Evolutionary conservation across 2,113 vertebrate species (phyloP).

Genomic region (Sakesphorus luctuosus): DNA sequence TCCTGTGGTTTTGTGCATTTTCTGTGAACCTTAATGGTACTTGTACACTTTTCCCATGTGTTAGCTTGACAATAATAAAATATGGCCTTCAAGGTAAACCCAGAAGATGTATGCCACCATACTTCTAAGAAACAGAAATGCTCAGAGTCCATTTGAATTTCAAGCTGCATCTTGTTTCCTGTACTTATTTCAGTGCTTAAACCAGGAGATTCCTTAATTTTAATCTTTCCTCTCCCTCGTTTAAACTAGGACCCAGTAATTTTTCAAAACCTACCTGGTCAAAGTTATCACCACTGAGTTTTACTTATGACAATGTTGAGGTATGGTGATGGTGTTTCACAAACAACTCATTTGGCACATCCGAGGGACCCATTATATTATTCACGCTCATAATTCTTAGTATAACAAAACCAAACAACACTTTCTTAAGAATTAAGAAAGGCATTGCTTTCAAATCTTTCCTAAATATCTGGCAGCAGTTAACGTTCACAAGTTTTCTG

Average conservation of each 20-base stretch:
- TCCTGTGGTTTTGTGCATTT: neutral
- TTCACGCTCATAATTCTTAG: neutral
- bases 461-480: neutral
- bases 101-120: neutral
- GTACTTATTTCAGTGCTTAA: neutral
- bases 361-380: neutral
- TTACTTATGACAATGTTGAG: neutral
- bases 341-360: neutral
- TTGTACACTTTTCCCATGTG: fast-evolving
- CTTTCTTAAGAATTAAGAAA: neutral
- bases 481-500: neutral
- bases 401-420: neutral
- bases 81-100: neutral
- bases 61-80: neutral
- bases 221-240: neutral
- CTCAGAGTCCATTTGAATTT: neutral
- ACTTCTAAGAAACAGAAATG: neutral
- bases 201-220: neutral
- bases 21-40: neutral
- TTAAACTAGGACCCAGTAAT: neutral
- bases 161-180: neutral
- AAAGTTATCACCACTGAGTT: neutral
- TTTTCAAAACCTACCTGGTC: neutral
- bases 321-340: neutral
- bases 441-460: neutral